These are phyloP conservation scores for Rhinolophus ferrumequinum DNA, from an alignment of 2,113 vertebrate genomes.

Conservation along the genomic window DNA sequence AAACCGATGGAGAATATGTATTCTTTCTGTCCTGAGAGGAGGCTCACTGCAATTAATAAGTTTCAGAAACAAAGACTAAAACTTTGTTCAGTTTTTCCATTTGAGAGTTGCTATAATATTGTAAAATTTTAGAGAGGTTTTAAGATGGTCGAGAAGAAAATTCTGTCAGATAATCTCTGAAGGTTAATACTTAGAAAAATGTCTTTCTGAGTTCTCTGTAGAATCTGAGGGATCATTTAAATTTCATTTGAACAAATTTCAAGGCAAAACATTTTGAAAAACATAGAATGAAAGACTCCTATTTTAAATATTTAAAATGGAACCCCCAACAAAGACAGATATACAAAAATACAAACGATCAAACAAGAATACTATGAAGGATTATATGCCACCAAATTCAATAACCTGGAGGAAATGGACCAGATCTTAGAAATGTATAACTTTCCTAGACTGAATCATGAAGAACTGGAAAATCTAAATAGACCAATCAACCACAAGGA, in stretches of 20 bases:
- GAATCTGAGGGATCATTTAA: background rate
- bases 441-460: too few species aligned
- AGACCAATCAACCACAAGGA: too few species aligned
- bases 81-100: background rate
- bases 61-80: conserved; percentile 34
- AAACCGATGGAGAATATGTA: conserved; percentile 59
- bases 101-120: background rate
- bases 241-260: background rate
- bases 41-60: conserved; percentile 34
- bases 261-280: conserved; percentile 29
- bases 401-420: too few species aligned
- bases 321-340: background rate
- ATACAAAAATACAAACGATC: too few species aligned
- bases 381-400: too few species aligned
- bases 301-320: background rate
- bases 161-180: background rate
- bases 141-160: background rate
- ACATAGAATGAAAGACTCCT: background rate
- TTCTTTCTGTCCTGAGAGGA: conserved; percentile 18
- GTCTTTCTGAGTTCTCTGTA: background rate
- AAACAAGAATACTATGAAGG: too few species aligned
- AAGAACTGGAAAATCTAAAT: too few species aligned
- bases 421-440: too few species aligned
- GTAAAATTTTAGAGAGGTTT: conserved; percentile 21
- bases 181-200: background rate